phyloP scores from a whole-genome alignment of 1,140 invertebrate species.

The Drosophila arawakana region DNA sequence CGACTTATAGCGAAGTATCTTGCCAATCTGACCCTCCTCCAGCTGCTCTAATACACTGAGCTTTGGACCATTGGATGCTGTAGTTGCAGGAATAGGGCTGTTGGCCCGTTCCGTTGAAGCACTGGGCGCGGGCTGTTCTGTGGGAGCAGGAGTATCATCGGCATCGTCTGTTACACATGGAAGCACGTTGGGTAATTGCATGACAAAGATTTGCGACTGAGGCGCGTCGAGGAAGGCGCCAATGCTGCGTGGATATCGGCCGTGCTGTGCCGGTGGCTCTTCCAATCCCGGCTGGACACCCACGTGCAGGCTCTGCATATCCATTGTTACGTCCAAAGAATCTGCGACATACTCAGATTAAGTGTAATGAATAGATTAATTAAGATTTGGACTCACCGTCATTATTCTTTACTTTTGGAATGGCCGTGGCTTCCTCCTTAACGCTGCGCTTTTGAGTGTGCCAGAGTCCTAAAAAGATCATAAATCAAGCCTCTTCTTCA shows the following conservation, averaged over 20 bases:
- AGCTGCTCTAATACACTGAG: constrained; percentile 71
- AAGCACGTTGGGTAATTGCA: constrained; percentile 85
- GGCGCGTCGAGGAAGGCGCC: constrained; percentile 54
- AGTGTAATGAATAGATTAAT: neutral
- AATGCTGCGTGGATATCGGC: constrained; percentile 68
- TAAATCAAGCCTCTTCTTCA: neutral
- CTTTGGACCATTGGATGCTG: constrained; percentile 27
- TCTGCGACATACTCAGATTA: constrained; percentile 33
- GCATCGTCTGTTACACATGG: constrained; percentile 83
- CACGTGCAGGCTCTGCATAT: constrained; percentile 57
- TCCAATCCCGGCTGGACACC: constrained; percentile 37
- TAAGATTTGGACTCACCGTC: constrained; percentile 15
- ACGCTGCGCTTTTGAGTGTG: constrained; percentile 49
- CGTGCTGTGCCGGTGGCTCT: constrained; percentile 65
- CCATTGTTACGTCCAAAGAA: constrained; percentile 52
- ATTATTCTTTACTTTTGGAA: constrained; percentile 7
- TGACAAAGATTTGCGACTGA: constrained; percentile 71
- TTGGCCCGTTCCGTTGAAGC: constrained; percentile 25
- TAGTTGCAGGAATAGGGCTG: constrained; percentile 28
- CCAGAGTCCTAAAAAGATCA: constrained; percentile 59
- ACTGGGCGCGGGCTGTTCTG: constrained; percentile 5
- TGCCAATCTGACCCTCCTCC: constrained; percentile 87
- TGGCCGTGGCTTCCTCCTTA: constrained; percentile 39
- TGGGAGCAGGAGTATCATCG: constrained; percentile 37
- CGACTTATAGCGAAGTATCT: constrained; percentile 86